Base-by-base conservation (phyloP, 2,797 vertebrate species). In the Sebastes aleutianus region DNA sequence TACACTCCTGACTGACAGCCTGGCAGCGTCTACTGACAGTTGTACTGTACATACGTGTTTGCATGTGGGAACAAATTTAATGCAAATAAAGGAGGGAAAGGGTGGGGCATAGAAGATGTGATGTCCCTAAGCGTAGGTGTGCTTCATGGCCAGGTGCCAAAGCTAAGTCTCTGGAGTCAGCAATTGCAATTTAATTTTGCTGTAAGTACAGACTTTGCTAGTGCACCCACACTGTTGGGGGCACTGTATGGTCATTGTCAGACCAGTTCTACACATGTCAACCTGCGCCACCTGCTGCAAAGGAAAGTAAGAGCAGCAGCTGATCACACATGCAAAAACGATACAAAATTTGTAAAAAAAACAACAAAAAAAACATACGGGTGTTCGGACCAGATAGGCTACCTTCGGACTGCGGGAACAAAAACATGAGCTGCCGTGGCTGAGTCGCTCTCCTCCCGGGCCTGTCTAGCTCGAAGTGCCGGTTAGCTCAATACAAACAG, bases 1-100 rank as follows among this genome's bases (percentile, higher is more conserved):
- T 87, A 64, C 84, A 67, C 82, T 67, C 54, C 31, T 74, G 88
- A 84, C 39, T 75, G 82, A 86, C 84, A 88, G 79, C 72, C 62
- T 1, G 39, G 66, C 31, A 70, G 24, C 9, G 1, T 47, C 39
- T 39, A 69, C 73, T 83, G 66, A 76, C 71, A 84, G 66, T 36
- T 62, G 56, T 16, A 43, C 32, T 10, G 47, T 12, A 32, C 75
- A 43, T 50, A 16, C 10, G 22, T 26, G 39, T 78, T 67, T 75
- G 50, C 57, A 43, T 9, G 20, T 75, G 36, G 47, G 43, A 64
- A 61, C 36, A 70, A 79, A 78, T 84, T 77, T 20, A 74, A 53
- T 62, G 29, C 6, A 61, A 76, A 69, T 50, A 50, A 69, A 68
- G 47, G 18, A 57, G 31, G 62, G 53, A 68, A 66, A 74, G 8